phyloP scores from a whole-genome alignment of 53 echinoderm and acorn worm species.

The Henricia sp. region DNA sequence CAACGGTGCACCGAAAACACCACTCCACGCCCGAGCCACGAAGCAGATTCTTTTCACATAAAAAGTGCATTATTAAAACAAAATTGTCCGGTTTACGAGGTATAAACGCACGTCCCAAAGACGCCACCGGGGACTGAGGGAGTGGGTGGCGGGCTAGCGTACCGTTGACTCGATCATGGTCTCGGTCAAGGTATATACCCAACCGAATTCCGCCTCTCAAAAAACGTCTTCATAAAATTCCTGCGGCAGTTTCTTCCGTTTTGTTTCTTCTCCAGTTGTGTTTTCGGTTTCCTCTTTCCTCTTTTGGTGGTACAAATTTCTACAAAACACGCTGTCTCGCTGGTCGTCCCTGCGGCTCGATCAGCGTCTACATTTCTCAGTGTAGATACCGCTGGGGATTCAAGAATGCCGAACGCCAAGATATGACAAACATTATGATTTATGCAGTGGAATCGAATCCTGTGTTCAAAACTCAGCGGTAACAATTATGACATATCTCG shows the following conservation, averaged over 20 bases:
- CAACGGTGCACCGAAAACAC: constrained; percentile 12
- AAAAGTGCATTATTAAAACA: neutral
- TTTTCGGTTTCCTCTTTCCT: neutral
- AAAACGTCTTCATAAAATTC: constrained; percentile 52
- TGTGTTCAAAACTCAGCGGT: neutral
- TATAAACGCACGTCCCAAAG: constrained; percentile 25
- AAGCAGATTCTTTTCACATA: constrained; percentile 10
- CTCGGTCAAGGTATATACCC: neutral
- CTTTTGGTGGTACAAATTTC: constrained; percentile 1
- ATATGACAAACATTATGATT: constrained; percentile 55
- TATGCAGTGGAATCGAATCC: constrained; percentile 11
- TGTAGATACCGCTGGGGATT: constrained; percentile 36
- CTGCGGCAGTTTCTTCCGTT: constrained; percentile 27
- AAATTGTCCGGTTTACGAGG: constrained; percentile 50
- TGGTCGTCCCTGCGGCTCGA: constrained; percentile 22
- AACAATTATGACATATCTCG: constrained; percentile 39
- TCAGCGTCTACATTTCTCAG: constrained; percentile 30
- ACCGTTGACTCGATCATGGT: constrained; percentile 28
- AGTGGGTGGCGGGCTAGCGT: neutral
- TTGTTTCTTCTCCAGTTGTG: constrained; percentile 7
- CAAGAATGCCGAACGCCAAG: constrained; percentile 36
- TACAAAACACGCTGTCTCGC: neutral
- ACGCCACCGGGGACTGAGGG: constrained; percentile 21
- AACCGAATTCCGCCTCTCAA: neutral
- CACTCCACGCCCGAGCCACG: neutral